Evolutionary conservation across 1,140 invertebrate species (phyloP).

Genomic region (Macrostomum lignano): DNA sequence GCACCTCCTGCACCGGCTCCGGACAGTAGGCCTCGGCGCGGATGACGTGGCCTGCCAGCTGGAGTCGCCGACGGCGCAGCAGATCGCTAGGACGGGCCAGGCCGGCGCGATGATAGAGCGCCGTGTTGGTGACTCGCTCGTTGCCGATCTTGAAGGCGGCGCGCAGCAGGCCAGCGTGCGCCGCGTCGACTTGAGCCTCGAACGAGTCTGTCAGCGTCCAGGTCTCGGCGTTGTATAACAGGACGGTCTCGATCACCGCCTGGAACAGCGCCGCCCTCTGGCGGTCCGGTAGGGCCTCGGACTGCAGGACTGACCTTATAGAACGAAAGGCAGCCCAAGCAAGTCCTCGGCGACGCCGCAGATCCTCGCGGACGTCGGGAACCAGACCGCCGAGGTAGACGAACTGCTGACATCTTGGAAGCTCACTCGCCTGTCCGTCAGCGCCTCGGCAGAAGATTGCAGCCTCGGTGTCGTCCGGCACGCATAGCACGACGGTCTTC

Average conservation of each 20-base stretch:
- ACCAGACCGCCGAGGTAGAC: no score
- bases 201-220: constrained; percentile 33
- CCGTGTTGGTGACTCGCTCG: constrained; percentile 61
- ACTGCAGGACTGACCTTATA: constrained; percentile 22
- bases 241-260: no score
- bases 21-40: no score
- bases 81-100: constrained; percentile 30
- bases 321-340: constrained; percentile 7
- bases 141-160: constrained; percentile 32
- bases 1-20: no score
- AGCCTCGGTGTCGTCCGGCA: no score
- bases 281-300: constrained; percentile 16
- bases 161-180: constrained; percentile 42
- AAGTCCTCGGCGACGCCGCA: constrained; percentile 13
- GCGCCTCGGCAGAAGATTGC: no score
- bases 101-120: constrained; percentile 59
- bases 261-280: constrained; percentile 11
- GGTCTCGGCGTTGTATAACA: no score
- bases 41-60: background rate
- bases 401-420: no score
- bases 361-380: no score
- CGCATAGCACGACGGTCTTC: no score
- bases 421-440: no score
- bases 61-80: background rate
- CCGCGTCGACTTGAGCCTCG: constrained; percentile 38